Evolutionary conservation across 2,797 vertebrate species (phyloP).

Genomic region (Lepilemur ruficaudatus): DNA sequence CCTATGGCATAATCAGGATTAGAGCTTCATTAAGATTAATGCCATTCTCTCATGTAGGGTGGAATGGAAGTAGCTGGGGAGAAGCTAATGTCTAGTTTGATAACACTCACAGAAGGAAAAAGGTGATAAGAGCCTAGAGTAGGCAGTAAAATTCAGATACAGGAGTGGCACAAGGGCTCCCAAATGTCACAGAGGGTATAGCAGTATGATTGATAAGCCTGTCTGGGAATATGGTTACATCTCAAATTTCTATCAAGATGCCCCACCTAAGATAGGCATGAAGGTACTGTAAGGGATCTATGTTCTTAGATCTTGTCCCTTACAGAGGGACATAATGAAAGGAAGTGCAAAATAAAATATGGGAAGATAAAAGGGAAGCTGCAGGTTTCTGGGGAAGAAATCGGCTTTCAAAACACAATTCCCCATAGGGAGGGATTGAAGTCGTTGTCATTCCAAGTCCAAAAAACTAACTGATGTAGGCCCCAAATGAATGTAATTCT

Average conservation of each 20-base stretch:
- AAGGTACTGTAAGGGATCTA: background rate
- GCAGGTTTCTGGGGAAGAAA: background rate
- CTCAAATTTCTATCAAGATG: background rate
- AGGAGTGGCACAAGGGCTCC: background rate
- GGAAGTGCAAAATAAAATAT: background rate
- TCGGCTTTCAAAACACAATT: background rate
- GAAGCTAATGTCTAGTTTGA: background rate
- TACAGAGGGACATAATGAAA: background rate
- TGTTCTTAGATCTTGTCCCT: too few relatives aligned
- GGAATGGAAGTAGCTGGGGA: background rate
- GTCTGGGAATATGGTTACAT: background rate
- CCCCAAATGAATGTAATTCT: background rate
- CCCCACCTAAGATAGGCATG: background rate
- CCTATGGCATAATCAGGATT: background rate
- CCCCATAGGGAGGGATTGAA: background rate
- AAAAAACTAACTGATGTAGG: background rate
- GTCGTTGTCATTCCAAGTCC: background rate
- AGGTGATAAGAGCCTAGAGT: background rate
- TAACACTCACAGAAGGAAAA: background rate
- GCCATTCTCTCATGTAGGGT: background rate
- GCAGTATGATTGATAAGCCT: accelerated
- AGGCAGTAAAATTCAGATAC: background rate
- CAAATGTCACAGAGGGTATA: background rate
- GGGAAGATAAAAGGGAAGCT: background rate
- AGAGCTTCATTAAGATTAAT: background rate